These are phyloP conservation scores for Spodoptera litura DNA, from an alignment of 1,140 invertebrate species.

Conservation along the genomic window DNA sequence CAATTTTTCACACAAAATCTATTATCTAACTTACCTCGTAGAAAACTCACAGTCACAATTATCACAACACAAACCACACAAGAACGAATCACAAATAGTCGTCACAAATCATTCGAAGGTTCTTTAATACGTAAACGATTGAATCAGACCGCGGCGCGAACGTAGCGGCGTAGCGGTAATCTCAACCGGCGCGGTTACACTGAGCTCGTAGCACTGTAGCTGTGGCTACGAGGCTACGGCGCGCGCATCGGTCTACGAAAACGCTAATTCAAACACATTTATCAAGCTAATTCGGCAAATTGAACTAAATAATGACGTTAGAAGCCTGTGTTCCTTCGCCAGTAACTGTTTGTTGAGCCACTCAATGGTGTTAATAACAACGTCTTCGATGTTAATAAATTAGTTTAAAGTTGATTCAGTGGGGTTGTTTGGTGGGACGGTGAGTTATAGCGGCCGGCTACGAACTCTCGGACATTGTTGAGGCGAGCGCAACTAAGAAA, in stretches of 20 bases:
- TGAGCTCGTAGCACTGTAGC: slow-evolving; percentile 59
- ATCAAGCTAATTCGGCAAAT: slow-evolving; percentile 82
- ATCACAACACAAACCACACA: slow-evolving; percentile 41
- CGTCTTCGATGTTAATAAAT: slow-evolving; percentile 60
- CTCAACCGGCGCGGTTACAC: slow-evolving; percentile 57
- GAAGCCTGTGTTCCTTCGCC: slow-evolving; percentile 61
- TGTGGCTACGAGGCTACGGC: slow-evolving; percentile 65
- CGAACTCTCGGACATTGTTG: slow-evolving; percentile 27
- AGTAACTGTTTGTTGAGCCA: slow-evolving; percentile 58
- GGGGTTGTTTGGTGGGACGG: slow-evolving; percentile 43
- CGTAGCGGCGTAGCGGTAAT: slow-evolving; percentile 33
- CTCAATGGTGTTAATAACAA: slow-evolving; percentile 59
- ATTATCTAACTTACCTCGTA: slow-evolving; percentile 40
- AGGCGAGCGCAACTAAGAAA: slow-evolving; percentile 1
- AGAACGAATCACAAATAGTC: slow-evolving; percentile 45
- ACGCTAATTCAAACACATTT: slow-evolving; percentile 82
- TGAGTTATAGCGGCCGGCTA: slow-evolving; percentile 49
- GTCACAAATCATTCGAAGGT: slow-evolving; percentile 45
- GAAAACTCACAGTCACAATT: slow-evolving; percentile 37
- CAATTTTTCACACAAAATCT: neutral
- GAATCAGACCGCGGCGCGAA: slow-evolving; percentile 34
- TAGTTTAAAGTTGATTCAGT: slow-evolving; percentile 62
- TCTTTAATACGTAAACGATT: slow-evolving; percentile 43
- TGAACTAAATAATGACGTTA: slow-evolving; percentile 83
- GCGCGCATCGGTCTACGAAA: slow-evolving; percentile 77